Conservation (phyloP, 2,797 vertebrate genomes). For the Lates japonicus region DNA sequence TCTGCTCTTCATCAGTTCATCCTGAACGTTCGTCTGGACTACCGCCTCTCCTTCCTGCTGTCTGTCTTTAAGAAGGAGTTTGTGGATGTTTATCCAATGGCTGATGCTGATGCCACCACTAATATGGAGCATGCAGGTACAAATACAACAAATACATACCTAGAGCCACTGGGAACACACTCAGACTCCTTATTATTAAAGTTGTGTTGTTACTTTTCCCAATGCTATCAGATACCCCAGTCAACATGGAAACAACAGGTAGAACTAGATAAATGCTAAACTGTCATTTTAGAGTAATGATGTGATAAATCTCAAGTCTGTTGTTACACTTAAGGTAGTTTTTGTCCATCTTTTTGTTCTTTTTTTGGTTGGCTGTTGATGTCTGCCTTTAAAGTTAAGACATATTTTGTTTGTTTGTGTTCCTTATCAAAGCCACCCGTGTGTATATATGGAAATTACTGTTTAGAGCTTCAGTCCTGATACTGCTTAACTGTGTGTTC, state of each 20-base stretch:
- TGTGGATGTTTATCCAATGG: conserved; percentile 96
- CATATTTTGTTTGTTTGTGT: background rate
- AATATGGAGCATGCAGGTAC: conserved; percentile 88
- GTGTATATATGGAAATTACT: background rate
- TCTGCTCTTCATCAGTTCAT: conserved; percentile 78
- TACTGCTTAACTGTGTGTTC: conserved; percentile 11
- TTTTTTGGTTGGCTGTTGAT: background rate
- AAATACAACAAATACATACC: background rate
- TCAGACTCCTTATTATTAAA: background rate
- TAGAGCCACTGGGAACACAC: background rate
- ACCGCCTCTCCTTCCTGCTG: conserved; percentile 93
- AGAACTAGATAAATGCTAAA: background rate
- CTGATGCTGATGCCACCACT: conserved; percentile 92
- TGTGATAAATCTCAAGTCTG: background rate
- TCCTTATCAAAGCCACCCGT: background rate
- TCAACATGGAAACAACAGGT: conserved; percentile 46
- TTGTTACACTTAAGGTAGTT: background rate
- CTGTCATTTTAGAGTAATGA: background rate
- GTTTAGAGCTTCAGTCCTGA: background rate
- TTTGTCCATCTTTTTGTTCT: background rate
- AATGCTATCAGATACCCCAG: conserved; percentile 41
- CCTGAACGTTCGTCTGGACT: conserved; percentile 95
- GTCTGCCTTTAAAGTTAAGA: background rate
- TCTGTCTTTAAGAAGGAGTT: conserved; percentile 99
- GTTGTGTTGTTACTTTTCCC: conserved; percentile 30